Percentiles rank a stretch among this genome's conserved stretches.
Evolutionary conservation across 2,888 invertebrate genomes (phyloP).

Genomic region (Tipula unca): DNA sequence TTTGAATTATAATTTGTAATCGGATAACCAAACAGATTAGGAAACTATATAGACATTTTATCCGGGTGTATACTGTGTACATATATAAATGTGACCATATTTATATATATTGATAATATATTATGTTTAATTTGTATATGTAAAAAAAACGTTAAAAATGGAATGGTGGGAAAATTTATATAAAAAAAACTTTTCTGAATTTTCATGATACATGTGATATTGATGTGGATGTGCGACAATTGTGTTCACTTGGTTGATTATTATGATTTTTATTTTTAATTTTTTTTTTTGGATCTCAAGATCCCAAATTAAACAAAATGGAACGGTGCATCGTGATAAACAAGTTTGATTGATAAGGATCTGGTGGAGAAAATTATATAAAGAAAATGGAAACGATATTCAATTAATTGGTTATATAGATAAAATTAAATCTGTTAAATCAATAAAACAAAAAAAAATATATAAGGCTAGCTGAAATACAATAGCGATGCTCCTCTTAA

Average conservation of each 20-base stretch:
- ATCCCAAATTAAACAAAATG: neutral
- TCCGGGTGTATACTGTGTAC: neutral
- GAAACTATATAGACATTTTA: neutral
- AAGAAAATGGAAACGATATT: neutral
- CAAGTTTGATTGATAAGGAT: neutral
- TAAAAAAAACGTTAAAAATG: neutral
- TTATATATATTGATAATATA: neutral
- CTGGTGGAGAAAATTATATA: neutral
- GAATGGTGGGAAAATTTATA: neutral
- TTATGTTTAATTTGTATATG: neutral
- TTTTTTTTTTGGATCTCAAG: neutral
- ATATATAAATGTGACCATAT: neutral
- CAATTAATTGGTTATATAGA: slow-evolving; percentile 1
- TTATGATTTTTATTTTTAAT: no score
- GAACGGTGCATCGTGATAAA: neutral
- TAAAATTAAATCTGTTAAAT: slow-evolving; percentile 8
- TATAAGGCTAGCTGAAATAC: neutral
- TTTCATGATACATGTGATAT: no score
- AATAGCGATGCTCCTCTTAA: neutral
- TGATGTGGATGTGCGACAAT: neutral
- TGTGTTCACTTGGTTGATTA: neutral
- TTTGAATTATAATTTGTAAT: neutral
- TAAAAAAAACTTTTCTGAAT: neutral
- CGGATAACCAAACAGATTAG: neutral
- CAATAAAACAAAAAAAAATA: neutral